phyloP scores from a whole-genome alignment of 64 coral and sea anemone species.

The Montipora capricornis region DNA sequence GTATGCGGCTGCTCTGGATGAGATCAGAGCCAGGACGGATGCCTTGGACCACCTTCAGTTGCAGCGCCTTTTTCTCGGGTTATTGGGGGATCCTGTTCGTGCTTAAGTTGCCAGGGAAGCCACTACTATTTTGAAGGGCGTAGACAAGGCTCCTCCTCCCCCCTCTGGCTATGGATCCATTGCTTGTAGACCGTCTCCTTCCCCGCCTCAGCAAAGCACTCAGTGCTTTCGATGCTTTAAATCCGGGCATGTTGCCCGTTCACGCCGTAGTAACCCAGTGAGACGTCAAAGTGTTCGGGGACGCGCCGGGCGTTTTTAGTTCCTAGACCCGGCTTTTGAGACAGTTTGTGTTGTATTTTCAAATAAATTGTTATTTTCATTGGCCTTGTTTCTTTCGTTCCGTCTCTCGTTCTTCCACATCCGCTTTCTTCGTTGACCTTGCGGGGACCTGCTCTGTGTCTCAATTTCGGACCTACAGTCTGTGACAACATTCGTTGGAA shows the following conservation, averaged over 20 bases:
- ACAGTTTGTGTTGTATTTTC: neutral
- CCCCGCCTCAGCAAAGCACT: neutral
- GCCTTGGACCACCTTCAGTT: neutral
- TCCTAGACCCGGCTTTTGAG: neutral
- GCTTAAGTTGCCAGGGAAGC: neutral
- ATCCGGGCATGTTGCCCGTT: slow-evolving; percentile 24
- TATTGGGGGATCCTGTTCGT: neutral
- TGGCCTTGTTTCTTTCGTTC: too few relatives aligned
- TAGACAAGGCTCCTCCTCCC: neutral
- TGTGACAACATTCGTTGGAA: too few relatives aligned
- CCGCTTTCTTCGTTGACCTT: too few relatives aligned
- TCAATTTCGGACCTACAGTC: too few relatives aligned
- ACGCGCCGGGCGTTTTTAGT: slow-evolving; percentile 17
- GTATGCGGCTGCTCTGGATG: neutral
- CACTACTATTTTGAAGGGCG: neutral
- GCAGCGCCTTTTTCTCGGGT: neutral
- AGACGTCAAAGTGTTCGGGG: slow-evolving; percentile 5
- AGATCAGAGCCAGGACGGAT: neutral
- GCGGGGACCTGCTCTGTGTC: too few relatives aligned
- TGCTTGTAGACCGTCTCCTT: neutral
- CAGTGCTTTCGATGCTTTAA: slow-evolving; percentile 18
- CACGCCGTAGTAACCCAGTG: neutral
- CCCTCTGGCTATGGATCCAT: neutral
- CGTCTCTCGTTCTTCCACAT: too few relatives aligned
- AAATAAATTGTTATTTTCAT: too few relatives aligned